A percentile compares a stretch with the other conserved stretches of the same genome.
Conservation (phyloP, 2,113 vertebrate genomes). For the Neopipo cinnamomea region DNA sequence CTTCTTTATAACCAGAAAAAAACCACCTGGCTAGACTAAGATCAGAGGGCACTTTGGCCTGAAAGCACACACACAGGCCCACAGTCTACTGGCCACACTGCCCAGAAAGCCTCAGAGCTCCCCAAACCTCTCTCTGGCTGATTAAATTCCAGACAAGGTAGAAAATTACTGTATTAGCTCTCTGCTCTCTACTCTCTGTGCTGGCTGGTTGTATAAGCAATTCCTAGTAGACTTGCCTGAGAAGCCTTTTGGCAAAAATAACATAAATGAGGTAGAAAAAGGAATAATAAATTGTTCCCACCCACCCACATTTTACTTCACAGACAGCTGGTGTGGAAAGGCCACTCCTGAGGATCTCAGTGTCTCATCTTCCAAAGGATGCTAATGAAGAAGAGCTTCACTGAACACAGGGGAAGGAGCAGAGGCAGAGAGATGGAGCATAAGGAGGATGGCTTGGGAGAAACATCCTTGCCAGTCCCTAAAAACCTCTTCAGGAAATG, state of each 20-base stretch:
- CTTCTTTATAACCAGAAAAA: background rate
- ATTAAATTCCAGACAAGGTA: background rate
- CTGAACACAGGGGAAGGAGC: accelerated
- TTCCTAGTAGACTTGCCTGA: background rate
- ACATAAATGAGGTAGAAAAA: background rate
- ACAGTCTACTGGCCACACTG: background rate
- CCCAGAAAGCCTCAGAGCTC: background rate
- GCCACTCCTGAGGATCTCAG: background rate
- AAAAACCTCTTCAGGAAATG: background rate
- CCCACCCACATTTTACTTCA: background rate
- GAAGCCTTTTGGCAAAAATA: background rate
- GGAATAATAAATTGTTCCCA: background rate
- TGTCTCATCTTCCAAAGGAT: background rate
- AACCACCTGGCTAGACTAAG: background rate
- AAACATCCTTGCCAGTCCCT: background rate
- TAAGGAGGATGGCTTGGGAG: background rate
- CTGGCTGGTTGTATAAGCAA: background rate
- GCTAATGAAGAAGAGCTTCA: background rate
- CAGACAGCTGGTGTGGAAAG: background rate
- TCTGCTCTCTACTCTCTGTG: background rate
- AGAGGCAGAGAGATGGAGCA: background rate
- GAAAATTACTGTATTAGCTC: background rate
- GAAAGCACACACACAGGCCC: background rate
- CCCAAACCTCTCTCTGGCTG: background rate
- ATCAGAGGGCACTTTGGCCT: background rate